Percentiles rank a stretch among this genome's conserved stretches.
phyloP scores from a whole-genome alignment of 1,140 invertebrate genomes.

The Trachymyrmex septentrionalis region DNA sequence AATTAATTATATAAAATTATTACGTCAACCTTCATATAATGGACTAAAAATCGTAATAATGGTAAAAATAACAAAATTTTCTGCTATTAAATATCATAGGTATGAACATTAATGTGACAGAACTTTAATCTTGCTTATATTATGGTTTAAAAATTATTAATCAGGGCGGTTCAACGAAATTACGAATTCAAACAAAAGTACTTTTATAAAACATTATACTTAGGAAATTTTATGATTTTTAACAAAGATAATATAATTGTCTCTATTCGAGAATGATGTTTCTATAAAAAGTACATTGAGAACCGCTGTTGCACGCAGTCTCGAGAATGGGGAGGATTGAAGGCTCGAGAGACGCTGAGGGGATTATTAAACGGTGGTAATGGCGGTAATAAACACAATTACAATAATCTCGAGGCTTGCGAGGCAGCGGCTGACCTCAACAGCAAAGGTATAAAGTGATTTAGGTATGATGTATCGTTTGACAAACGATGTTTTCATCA shows the following conservation, averaged over 20 bases:
- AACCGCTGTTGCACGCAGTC: conserved; percentile 35
- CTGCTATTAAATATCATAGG: background rate
- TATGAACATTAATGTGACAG: background rate
- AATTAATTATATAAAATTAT: background rate
- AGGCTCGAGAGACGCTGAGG: conserved; percentile 39
- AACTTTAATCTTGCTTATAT: background rate
- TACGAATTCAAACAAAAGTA: background rate
- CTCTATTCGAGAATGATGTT: background rate
- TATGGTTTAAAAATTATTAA: background rate
- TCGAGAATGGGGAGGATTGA: conserved; percentile 33
- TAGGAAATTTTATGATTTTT: background rate
- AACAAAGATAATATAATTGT: background rate
- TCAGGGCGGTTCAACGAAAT: background rate
- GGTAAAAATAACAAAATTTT: background rate
- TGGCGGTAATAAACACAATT: conserved; percentile 68
- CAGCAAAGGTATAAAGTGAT: conserved; percentile 62
- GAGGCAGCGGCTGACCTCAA: conserved; percentile 56
- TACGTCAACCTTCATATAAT: background rate
- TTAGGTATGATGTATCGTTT: conserved; percentile 54
- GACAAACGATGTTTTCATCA: conserved; percentile 39
- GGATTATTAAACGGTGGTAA: conserved; percentile 70
- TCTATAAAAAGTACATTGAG: conserved; percentile 22
- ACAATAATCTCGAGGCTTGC: conserved; percentile 66
- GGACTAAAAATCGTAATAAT: background rate
- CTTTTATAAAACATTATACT: background rate